These are phyloP conservation scores for Indri indri DNA, from an alignment of 2,113 vertebrate species.

Conservation along the genomic window DNA sequence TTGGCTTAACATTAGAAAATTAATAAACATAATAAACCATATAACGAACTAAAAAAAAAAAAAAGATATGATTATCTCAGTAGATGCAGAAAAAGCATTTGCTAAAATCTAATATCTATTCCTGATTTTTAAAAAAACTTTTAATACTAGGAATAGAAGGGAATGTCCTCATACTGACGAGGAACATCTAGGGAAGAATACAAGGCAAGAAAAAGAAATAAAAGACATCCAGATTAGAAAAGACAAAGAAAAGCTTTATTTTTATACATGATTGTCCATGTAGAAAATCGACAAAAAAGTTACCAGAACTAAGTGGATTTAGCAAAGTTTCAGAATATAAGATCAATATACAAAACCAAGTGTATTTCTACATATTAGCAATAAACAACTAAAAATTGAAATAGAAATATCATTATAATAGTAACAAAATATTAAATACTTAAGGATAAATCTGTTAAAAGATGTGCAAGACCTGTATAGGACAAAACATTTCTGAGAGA, in stretches of 20 bases:
- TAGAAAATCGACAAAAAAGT: background rate
- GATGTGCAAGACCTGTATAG: background rate
- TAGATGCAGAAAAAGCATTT: background rate
- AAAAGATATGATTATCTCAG: background rate
- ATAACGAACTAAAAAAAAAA: background rate
- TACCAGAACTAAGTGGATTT: background rate
- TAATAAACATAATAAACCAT: background rate
- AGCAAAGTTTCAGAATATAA: background rate
- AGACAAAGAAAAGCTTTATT: conserved; percentile 4
- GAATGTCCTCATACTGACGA: background rate
- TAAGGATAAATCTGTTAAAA: background rate
- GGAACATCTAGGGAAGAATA: background rate
- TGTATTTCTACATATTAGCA: background rate
- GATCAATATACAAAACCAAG: background rate
- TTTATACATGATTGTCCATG: background rate
- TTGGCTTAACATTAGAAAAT: background rate
- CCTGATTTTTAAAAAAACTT: background rate
- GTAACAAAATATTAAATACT: background rate
- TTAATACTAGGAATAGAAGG: background rate
- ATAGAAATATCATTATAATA: background rate
- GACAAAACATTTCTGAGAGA: background rate
- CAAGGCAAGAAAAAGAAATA: background rate
- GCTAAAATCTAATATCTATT: background rate
- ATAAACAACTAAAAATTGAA: background rate
- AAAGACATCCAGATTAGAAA: background rate